These are phyloP conservation scores for Saccostrea cuccullata DNA, from an alignment of 1,140 invertebrate genomes.

Conservation along the genomic window DNA sequence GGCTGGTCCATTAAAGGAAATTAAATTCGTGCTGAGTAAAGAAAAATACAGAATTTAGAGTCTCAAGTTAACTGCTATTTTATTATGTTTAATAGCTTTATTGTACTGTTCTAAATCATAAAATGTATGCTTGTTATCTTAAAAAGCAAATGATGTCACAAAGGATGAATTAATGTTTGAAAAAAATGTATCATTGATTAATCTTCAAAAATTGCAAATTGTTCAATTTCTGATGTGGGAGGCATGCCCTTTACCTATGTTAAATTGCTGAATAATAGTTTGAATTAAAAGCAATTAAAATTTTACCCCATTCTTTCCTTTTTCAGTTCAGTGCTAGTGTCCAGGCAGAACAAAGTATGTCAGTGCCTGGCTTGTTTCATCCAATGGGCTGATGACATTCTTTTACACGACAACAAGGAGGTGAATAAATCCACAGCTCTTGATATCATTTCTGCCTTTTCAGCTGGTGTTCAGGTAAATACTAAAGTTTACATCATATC, in stretches of 20 bases:
- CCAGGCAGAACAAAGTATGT: slow-evolving; percentile 91
- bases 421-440: slow-evolving; percentile 84
- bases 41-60: not conserved
- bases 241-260: too few relatives aligned
- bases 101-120: not conserved
- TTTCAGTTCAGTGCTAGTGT: slow-evolving; percentile 83
- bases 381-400: slow-evolving; percentile 92
- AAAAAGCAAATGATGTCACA: not conserved
- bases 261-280: too few relatives aligned
- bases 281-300: not conserved
- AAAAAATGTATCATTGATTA: not conserved
- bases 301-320: slow-evolving; percentile 24
- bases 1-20: slow-evolving; percentile 23
- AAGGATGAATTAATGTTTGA: not conserved
- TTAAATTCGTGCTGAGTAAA: not conserved
- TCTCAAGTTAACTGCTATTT: not conserved
- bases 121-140: not conserved
- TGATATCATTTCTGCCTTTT: slow-evolving; percentile 87
- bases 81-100: not conserved
- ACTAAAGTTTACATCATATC: not conserved
- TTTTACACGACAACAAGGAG: slow-evolving; percentile 86
- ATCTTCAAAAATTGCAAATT: too few relatives aligned
- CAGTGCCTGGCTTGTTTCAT: slow-evolving; percentile 91
- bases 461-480: slow-evolving; percentile 87
- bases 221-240: too few relatives aligned